Evolutionary conservation across 1,140 invertebrate species (phyloP).

Genomic region (Dendroctonus valens): DNA sequence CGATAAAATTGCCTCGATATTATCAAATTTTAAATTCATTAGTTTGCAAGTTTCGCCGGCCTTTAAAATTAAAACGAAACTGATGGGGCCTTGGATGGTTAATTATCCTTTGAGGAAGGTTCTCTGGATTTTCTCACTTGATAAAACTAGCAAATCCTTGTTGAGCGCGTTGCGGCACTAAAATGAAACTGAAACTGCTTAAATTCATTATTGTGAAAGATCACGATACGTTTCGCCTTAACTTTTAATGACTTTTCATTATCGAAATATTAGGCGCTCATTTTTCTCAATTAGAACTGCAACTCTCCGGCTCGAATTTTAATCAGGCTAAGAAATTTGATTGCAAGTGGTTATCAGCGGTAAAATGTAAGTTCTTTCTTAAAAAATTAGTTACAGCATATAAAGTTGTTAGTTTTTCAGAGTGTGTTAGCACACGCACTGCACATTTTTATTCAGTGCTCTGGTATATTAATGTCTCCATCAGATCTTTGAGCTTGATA

Average conservation of each 20-base stretch:
- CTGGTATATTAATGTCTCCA: too few species aligned
- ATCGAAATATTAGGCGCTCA: constrained; percentile 20
- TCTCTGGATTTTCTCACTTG: constrained; percentile 16
- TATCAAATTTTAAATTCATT: too few species aligned
- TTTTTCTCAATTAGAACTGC: constrained; percentile 19
- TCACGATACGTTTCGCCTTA: constrained; percentile 14
- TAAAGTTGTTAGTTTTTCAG: too few species aligned
- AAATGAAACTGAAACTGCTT: constrained; percentile 22
- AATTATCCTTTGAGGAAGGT: constrained; percentile 22
- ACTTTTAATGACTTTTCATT: constrained; percentile 29
- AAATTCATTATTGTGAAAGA: constrained; percentile 22
- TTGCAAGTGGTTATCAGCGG: too few species aligned
- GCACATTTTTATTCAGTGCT: too few species aligned
- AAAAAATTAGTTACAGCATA: too few species aligned
- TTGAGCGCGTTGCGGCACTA: constrained; percentile 16
- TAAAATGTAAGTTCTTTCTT: too few species aligned
- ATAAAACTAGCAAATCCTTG: constrained; percentile 22
- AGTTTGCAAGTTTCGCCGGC: not conserved
- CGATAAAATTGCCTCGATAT: too few species aligned
- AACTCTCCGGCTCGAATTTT: too few species aligned
- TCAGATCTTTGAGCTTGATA: too few species aligned
- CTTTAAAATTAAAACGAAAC: constrained; percentile 18
- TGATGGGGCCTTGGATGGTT: constrained; percentile 19
- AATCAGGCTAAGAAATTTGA: too few species aligned
- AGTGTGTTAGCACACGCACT: too few species aligned